A percentile compares a stretch with the other conserved stretches of the same genome.
Evolutionary conservation across 1,140 invertebrate species (phyloP).

Genomic region (Kradibia gibbosae): DNA sequence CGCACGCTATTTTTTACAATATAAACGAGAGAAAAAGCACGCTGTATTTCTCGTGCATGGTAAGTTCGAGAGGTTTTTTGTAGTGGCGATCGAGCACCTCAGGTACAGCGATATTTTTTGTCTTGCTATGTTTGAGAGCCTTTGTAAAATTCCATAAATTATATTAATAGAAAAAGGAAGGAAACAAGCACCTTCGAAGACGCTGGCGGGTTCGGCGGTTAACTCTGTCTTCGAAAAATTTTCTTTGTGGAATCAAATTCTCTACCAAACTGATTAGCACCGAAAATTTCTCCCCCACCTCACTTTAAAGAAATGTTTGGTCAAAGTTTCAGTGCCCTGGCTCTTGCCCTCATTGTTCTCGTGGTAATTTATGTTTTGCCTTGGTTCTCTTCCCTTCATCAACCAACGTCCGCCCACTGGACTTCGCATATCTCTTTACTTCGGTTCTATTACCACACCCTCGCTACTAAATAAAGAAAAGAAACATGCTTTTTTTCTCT

Average conservation of each 20-base stretch:
- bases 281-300: background rate
- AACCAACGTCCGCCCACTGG: no score
- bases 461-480: no score
- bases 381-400: no score
- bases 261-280: background rate
- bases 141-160: no score
- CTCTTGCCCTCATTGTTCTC: slow-evolving; percentile 18
- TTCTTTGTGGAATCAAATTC: slow-evolving; percentile 2
- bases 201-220: background rate
- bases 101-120: slow-evolving; percentile 38
- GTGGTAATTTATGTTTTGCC: slow-evolving; percentile 12
- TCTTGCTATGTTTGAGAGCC: slow-evolving; percentile 20
- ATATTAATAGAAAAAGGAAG: no score
- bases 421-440: background rate
- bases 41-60: background rate
- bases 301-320: slow-evolving; percentile 2
- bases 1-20: background rate
- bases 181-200: no score
- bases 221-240: background rate
- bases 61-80: slow-evolving; percentile 23
- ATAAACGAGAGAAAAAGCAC: background rate
- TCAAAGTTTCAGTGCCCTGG: background rate
- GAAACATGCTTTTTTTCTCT: background rate
- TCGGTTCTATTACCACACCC: background rate
- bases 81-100: slow-evolving; percentile 14